phyloP scores from a whole-genome alignment of 2,888 invertebrate species.

The Tetrapedia diversipes region DNA sequence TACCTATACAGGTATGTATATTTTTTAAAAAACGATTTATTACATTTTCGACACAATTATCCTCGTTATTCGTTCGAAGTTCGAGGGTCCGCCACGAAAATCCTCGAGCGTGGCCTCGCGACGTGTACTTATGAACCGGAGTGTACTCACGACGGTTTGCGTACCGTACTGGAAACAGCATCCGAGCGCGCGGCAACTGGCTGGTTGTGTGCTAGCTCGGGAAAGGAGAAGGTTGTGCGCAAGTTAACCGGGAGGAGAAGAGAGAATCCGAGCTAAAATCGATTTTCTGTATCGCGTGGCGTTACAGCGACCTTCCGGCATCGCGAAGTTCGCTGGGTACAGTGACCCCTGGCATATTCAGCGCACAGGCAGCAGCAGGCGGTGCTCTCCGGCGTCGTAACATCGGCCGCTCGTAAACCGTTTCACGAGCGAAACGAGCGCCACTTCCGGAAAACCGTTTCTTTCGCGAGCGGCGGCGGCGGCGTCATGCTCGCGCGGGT shows the following conservation, averaged over 20 bases:
- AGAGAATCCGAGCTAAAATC: conserved; percentile 53
- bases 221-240: conserved; percentile 25
- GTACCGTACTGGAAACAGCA: conserved; percentile 2
- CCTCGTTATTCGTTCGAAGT: too few relatives aligned
- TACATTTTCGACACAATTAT: too few relatives aligned
- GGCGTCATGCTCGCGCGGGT: conserved; percentile 48
- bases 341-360: conserved; percentile 66
- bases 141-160: too few relatives aligned
- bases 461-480: conserved; percentile 30
- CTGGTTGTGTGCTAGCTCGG: background rate
- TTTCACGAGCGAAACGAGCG: conserved; percentile 66
- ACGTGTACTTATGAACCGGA: too few relatives aligned
- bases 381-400: conserved; percentile 62
- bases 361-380: conserved; percentile 45
- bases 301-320: conserved; percentile 61
- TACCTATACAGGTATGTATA: too few relatives aligned
- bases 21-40: too few relatives aligned
- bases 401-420: conserved; percentile 67
- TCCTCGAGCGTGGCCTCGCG: too few relatives aligned
- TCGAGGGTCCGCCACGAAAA: too few relatives aligned
- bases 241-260: conserved; percentile 38
- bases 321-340: conserved; percentile 67
- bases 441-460: conserved; percentile 66
- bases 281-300: conserved; percentile 61
- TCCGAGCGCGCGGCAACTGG: background rate